Percentiles rank a stretch among this genome's conserved stretches.
Evolutionary conservation across 2,797 vertebrate species (phyloP).

Genomic region (Hybognathus amarus): DNA sequence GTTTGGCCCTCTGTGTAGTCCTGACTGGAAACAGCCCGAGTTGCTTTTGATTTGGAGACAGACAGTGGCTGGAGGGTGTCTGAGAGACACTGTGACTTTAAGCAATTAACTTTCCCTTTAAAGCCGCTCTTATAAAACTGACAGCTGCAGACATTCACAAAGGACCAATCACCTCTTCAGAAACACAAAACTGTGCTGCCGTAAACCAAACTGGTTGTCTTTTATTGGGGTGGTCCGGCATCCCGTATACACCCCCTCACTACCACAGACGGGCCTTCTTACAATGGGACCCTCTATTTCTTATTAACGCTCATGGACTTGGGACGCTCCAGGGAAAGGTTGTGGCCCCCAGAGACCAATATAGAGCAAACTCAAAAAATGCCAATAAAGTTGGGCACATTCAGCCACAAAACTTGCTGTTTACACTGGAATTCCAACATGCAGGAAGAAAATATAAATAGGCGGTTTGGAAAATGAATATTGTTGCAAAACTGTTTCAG

Average conservation of each 20-base stretch:
- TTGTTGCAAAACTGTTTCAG: neutral
- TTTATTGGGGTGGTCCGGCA: constrained; percentile 62
- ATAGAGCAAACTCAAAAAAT: constrained; percentile 8
- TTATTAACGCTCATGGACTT: constrained; percentile 59
- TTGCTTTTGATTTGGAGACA: constrained; percentile 58
- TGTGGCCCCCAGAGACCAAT: constrained; percentile 25
- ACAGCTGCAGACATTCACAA: constrained; percentile 66
- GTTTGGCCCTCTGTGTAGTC: constrained; percentile 51
- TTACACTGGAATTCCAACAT: neutral
- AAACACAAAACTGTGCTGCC: constrained; percentile 60
- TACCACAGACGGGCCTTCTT: constrained; percentile 27
- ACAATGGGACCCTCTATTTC: constrained; percentile 51
- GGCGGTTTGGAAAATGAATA: constrained; percentile 7
- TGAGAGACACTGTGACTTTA: constrained; percentile 62
- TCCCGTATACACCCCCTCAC: constrained; percentile 37
- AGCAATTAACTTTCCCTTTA: constrained; percentile 67
- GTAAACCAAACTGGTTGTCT: constrained; percentile 62
- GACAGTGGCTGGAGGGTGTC: constrained; percentile 60
- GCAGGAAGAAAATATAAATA: constrained; percentile 6
- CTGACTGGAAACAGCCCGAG: constrained; percentile 47
- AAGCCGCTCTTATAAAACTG: constrained; percentile 63
- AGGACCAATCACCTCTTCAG: constrained; percentile 62
- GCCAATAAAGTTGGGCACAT: neutral
- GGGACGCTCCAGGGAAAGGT: constrained; percentile 37
- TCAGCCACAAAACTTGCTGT: neutral